These are phyloP conservation scores for Aplysina aerophoba DNA, from an alignment of 37 sponge, comb jelly and placozoan genomes.

Conservation along the genomic window DNA sequence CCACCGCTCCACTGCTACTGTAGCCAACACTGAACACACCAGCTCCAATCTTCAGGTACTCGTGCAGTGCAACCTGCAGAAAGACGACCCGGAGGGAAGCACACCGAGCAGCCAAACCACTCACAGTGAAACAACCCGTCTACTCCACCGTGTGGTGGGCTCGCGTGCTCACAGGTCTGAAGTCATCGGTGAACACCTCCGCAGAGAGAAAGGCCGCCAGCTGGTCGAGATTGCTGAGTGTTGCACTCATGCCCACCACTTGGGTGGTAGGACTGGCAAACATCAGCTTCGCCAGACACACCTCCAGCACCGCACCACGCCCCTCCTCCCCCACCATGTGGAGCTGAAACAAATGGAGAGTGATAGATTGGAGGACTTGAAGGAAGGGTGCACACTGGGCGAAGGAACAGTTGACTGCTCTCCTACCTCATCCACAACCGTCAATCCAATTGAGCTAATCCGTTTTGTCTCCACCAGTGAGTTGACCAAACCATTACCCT, in stretches of 20 bases:
- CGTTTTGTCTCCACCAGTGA: constrained; percentile 75
- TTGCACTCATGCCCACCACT: constrained; percentile 96
- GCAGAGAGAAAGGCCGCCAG: constrained; percentile 82
- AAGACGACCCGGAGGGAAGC: not conserved
- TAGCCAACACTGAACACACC: constrained; percentile 36
- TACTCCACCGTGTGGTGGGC: not conserved
- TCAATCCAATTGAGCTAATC: constrained; percentile 73
- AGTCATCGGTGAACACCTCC: constrained; percentile 66
- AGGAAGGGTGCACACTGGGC: no score
- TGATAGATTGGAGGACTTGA: no score
- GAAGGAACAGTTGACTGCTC: no score
- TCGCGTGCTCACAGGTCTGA: constrained; percentile 82
- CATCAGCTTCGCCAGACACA: constrained; percentile 81
- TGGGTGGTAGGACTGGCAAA: constrained; percentile 49
- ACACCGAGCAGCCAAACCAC: not conserved
- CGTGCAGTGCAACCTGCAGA: constrained; percentile 61
- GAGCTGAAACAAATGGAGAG: constrained; percentile 45
- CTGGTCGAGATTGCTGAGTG: constrained; percentile 82
- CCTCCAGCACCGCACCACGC: constrained; percentile 90
- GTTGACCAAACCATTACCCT: constrained; percentile 85
- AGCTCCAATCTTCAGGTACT: constrained; percentile 65
- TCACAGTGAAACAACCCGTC: not conserved
- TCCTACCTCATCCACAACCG: constrained; percentile 89
- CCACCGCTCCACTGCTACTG: not conserved
- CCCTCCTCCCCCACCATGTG: constrained; percentile 97